These are phyloP conservation scores for Chymomyza fuscimana DNA, from an alignment of 2,888 invertebrate species.

Conservation along the genomic window DNA sequence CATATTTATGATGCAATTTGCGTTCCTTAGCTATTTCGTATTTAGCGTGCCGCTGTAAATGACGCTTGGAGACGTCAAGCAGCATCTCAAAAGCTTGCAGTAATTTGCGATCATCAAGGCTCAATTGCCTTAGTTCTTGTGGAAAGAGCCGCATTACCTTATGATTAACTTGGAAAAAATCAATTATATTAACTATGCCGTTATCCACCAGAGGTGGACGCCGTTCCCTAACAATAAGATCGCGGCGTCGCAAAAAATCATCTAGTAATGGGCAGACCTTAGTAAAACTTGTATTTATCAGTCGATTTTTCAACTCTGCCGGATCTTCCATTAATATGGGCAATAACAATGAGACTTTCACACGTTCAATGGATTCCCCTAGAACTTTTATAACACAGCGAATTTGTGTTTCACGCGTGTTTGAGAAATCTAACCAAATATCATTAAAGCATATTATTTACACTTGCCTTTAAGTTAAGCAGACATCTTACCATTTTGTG, in stretches of 20 bases:
- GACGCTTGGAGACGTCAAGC: constrained; percentile 36
- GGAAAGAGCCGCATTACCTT: constrained; percentile 43
- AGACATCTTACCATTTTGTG: constrained; percentile 2
- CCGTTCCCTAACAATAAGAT: constrained; percentile 28
- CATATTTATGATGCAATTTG: constrained; percentile 45
- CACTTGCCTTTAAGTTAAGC: not conserved
- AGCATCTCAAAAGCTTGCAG: constrained; percentile 43
- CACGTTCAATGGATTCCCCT: constrained; percentile 17
- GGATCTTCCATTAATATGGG: constrained; percentile 43
- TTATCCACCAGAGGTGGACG: constrained; percentile 36
- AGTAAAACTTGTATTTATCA: constrained; percentile 31
- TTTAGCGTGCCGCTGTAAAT: constrained; percentile 47
- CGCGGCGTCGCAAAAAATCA: constrained; percentile 28
- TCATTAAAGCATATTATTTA: not conserved
- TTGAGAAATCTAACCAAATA: constrained; percentile 30
- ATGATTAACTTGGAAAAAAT: constrained; percentile 46
- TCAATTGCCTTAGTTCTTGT: constrained; percentile 23
- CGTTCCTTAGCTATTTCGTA: constrained; percentile 55
- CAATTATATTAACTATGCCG: constrained; percentile 37
- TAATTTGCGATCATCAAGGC: constrained; percentile 33
- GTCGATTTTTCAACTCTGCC: not conserved
- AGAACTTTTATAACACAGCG: constrained; percentile 45
- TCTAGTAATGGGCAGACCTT: constrained; percentile 35
- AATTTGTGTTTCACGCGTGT: constrained; percentile 37
- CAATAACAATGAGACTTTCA: constrained; percentile 52